These are phyloP conservation scores for Neosilurus hyrtlii DNA, from an alignment of 2,797 vertebrate species.

Conservation along the genomic window DNA sequence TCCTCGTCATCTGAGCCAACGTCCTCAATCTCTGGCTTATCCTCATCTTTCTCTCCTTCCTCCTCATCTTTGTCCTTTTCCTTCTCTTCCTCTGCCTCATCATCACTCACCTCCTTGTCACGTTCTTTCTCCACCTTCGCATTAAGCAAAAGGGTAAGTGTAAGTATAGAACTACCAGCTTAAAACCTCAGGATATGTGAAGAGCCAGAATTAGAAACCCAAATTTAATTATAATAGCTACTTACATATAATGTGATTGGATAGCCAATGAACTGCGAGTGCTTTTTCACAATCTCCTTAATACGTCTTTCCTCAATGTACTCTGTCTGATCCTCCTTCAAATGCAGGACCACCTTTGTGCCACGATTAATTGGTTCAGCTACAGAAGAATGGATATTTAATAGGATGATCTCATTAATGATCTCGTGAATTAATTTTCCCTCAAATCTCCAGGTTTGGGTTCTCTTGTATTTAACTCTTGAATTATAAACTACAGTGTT, in stretches of 20 bases:
- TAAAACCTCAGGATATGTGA: neutral
- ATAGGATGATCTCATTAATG: no score
- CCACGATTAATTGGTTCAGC: conserved; percentile 87
- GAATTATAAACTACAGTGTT: neutral
- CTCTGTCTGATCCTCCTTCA: conserved; percentile 92
- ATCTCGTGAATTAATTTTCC: neutral
- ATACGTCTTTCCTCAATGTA: conserved; percentile 84
- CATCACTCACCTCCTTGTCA: conserved; percentile 93
- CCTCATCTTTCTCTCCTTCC: conserved; percentile 76
- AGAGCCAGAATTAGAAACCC: neutral
- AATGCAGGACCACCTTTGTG: conserved; percentile 86
- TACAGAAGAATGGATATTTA: conserved; percentile 50
- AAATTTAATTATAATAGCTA: conserved; percentile 27
- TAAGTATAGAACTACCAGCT: neutral
- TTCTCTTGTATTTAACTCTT: no score
- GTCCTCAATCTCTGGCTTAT: conserved; percentile 91
- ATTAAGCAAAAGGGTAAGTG: neutral
- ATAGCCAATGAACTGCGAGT: conserved; percentile 96
- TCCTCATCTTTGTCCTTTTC: conserved; percentile 72
- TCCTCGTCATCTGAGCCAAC: conserved; percentile 80
- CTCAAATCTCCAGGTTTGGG: no score
- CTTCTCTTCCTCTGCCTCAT: conserved; percentile 83
- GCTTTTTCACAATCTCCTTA: conserved; percentile 92
- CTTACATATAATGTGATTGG: conserved; percentile 89
- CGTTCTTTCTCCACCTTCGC: conserved; percentile 88